Evolutionary conservation across 2,888 invertebrate species (phyloP), one percentile per base, ranked within the genome.

Genomic region (Tenthredo mesomela): DNA sequence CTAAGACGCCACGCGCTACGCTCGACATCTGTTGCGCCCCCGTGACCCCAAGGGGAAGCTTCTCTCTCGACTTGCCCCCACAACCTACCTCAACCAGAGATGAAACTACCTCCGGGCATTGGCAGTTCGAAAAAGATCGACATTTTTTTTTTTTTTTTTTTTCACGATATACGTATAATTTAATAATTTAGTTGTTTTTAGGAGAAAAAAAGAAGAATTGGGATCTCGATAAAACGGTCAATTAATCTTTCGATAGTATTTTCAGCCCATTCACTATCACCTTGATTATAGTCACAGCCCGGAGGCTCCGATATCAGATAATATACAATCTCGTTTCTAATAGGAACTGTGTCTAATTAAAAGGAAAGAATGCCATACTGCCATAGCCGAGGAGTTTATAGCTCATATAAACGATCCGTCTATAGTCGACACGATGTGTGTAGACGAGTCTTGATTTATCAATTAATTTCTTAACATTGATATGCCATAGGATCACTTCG

Each of bases 21-120:
- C 88, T 87, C 89, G 78, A 91, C 91, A 91, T 91, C 91, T 91
- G 91, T 90, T 91, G 90, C 88, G 84, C 80, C 86, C 86, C 85
- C 75, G 54, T 75, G 84, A 77, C 75, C 61, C 75, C 75, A 29
- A 75, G 67, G 65, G 75, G 65, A 84, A 43, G 50, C 43, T 70
- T 43, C 50, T 29, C 67, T 50, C 78, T 33, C 61, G 9, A 29
- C n/a, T 12, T 33, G 61, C 58, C 58, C 43, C 40, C 58, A 54
- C 7, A 61, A 84, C 61, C 70, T 61, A 77, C 61, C 84, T 75
- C 67, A 73, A 84, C 75, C 40, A 18, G 6, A 29, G 40, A 84
- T 75, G 65, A 54, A 84, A 75, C 61, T n/a, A 47, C 29, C 71
- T 54, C 54, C n/a, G 47, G 40, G 33, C 33, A 21, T 47, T 33